Evolutionary conservation across 2,888 invertebrate genomes (phyloP).

Genomic region (Eucera pruinosa): DNA sequence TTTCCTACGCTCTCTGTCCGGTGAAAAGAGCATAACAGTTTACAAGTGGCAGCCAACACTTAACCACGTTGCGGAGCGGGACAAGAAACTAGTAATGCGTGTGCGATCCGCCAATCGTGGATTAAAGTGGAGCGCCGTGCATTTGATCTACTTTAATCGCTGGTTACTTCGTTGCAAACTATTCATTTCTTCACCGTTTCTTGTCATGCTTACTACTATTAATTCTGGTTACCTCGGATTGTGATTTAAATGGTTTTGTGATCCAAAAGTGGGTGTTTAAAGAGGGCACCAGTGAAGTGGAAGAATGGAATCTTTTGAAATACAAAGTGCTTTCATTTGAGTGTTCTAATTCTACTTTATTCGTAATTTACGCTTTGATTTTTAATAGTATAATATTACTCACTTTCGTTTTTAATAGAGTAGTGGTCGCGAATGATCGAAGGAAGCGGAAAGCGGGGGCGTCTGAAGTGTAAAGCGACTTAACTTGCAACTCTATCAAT

Average conservation of each 20-base stretch:
- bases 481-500: no score
- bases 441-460: no score
- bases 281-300: neutral
- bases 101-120: constrained; percentile 44
- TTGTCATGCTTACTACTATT: neutral
- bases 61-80: constrained; percentile 48
- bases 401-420: no score
- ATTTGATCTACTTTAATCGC: neutral
- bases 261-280: neutral
- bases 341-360: no score
- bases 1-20: constrained; percentile 61
- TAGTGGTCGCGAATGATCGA: no score
- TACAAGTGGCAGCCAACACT: constrained; percentile 67
- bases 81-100: constrained; percentile 40
- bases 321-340: no score
- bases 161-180: neutral
- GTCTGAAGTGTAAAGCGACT: no score
- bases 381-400: no score
- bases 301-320: neutral
- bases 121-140: constrained; percentile 43
- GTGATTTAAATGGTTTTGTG: neutral
- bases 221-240: no score
- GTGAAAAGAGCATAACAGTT: constrained; percentile 70
- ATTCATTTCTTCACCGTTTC: neutral
- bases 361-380: no score